A percentile compares a stretch with the other conserved stretches of the same genome.
These are phyloP conservation scores for Galaxea fascicularis DNA, from an alignment of 92 coral and sea anemone species.

Conservation along the genomic window DNA sequence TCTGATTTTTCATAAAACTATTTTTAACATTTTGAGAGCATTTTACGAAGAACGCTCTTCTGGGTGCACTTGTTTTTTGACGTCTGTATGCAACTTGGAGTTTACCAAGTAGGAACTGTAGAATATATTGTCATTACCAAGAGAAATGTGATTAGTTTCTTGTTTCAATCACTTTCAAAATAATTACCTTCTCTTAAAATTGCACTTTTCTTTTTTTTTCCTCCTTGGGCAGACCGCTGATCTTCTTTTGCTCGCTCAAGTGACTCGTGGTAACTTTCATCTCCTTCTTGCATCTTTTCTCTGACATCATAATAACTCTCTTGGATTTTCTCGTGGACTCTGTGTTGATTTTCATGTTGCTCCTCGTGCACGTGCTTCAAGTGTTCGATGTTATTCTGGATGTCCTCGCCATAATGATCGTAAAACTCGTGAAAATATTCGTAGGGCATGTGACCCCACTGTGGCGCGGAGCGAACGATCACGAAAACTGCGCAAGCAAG, in stretches of 20 bases:
- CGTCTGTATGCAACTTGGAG: too few relatives aligned
- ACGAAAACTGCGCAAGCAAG: conserved; percentile 12
- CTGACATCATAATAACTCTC: conserved; percentile 29
- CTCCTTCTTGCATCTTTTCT: conserved; percentile 34
- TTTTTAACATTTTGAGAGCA: too few relatives aligned
- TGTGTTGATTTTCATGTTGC: conserved; percentile 47
- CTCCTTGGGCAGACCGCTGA: not conserved
- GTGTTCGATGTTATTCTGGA: conserved; percentile 24
- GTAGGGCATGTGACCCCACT: conserved; percentile 34
- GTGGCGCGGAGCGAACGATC: conserved; percentile 28
- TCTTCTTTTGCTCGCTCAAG: conserved; percentile 33
- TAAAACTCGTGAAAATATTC: conserved; percentile 47
- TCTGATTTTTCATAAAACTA: too few relatives aligned
- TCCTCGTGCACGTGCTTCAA: conserved; percentile 28
- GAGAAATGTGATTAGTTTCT: too few relatives aligned
- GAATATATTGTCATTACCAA: too few relatives aligned
- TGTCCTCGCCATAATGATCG: conserved; percentile 30
- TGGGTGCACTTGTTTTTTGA: too few relatives aligned
- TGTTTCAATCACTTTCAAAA: too few relatives aligned
- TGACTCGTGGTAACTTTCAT: conserved; percentile 33
- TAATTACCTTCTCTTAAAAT: not conserved
- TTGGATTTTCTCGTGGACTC: conserved; percentile 33
- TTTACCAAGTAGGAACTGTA: too few relatives aligned
- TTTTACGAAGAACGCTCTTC: too few relatives aligned
- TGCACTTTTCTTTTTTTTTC: not conserved